These are phyloP conservation scores for Stenoptilia bipunctidactyla DNA, from an alignment of 2,888 invertebrate species.

Conservation along the genomic window DNA sequence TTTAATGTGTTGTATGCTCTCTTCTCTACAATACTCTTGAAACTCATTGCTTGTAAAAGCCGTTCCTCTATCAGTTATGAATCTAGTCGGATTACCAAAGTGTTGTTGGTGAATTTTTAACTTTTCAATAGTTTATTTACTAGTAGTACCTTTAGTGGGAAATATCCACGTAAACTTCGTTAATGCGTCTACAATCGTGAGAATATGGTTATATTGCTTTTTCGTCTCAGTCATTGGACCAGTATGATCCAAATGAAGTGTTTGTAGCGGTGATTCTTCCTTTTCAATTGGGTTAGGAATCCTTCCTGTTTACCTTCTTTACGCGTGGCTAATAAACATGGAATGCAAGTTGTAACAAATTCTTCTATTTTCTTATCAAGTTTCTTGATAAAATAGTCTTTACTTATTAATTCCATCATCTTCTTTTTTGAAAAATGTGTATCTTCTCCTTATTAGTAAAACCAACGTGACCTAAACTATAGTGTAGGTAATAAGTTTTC, in stretches of 20 bases:
- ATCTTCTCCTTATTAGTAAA: too few species aligned
- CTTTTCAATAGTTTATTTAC: slow-evolving; percentile 1
- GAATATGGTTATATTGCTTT: slow-evolving; percentile 1
- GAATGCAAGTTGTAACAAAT: background rate
- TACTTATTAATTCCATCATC: background rate
- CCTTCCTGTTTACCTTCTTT: background rate
- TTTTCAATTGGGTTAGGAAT: background rate
- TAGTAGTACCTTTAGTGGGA: background rate
- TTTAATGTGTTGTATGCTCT: background rate
- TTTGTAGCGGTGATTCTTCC: background rate
- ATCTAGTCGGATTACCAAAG: background rate
- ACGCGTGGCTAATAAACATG: background rate
- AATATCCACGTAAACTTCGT: background rate
- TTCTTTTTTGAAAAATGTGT: background rate
- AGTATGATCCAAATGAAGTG: background rate
- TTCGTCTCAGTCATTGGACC: background rate
- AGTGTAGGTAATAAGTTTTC: too few species aligned
- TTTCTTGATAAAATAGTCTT: background rate
- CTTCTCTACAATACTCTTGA: background rate
- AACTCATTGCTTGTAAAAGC: slow-evolving; percentile 1
- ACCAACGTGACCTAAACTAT: too few species aligned
- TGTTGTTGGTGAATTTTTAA: background rate
- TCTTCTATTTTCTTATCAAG: background rate
- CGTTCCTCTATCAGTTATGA: slow-evolving; percentile 1
- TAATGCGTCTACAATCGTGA: background rate